A percentile compares a stretch with the other conserved stretches of the same genome.
Conservation (phyloP, 1,140 invertebrate genomes). For the Euschistus heros region DNA sequence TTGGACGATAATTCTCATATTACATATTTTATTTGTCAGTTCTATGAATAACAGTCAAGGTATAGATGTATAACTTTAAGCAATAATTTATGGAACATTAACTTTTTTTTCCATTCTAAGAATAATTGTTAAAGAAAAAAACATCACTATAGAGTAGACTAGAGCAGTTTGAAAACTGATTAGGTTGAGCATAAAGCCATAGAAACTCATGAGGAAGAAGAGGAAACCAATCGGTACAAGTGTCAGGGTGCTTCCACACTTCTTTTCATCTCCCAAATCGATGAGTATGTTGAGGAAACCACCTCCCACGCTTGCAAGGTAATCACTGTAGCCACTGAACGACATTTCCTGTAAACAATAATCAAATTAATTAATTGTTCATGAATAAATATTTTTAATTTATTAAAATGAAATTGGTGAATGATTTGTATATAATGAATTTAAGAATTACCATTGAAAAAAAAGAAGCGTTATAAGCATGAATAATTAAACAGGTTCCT, state of each 20-base stretch:
- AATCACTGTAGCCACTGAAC: constrained; percentile 9
- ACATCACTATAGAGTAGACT: neutral
- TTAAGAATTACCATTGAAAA: no score
- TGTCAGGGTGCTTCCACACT: neutral
- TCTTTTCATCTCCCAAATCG: neutral
- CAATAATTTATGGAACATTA: no score
- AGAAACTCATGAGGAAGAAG: neutral
- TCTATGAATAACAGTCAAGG: no score
- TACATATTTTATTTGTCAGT: no score
- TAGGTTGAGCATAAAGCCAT: neutral
- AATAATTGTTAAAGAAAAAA: neutral
- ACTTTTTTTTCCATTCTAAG: neutral
- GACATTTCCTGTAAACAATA: neutral
- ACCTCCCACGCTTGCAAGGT: neutral
- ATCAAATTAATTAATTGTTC: no score
- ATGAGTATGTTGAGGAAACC: neutral
- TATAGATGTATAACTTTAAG: no score
- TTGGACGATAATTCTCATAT: no score
- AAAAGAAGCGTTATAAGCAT: no score
- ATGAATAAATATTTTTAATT: no score
- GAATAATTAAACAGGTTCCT: no score
- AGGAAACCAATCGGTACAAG: neutral
- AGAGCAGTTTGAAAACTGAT: neutral
- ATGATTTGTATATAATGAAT: no score
- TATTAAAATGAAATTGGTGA: no score